Base-by-base conservation (phyloP, 2,113 vertebrate genomes). In the Geococcyx californianus region DNA sequence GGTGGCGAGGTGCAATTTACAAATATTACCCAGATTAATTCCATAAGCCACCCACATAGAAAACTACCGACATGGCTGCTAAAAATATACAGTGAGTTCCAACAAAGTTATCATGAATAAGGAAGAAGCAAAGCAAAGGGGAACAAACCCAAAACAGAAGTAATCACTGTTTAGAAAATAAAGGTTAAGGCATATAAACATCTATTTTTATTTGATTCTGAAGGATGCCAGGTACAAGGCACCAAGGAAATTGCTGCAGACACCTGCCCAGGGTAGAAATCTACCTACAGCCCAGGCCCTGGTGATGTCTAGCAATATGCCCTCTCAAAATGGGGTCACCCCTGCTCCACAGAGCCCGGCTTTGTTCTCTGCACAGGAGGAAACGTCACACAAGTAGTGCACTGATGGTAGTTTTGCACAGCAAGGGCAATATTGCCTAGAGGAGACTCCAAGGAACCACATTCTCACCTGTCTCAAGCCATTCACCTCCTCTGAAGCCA, bases 11-110 rank as follows among this genome's bases (percentile, higher is more conserved):
- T 86, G 86, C 84, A 93, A 95, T 95, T 96, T 94, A 96, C 94
- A 95, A 95, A 97, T 96, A 97, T 93, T 96, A 96, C 76, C n/a
- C 13, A 94, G 94, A 96, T 96, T 94, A 96, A 97, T 96, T 96
- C 94, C 90, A 75, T 49, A 85, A 96, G 79, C 96, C 95, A 87
- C 97, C 97, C 96, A 97, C 96, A 94, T 36, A 92, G 58, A 92
- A 93, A 95, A 92, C 88, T 92, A 95, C 73, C 23, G 1, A 92
- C 52, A 21, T 8, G 7, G 78, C 76, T 94, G 93, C 96, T 97
- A 97, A 97, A 96, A 97, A 96, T 97, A 97, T 54, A 59, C 87
- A 1, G 21, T 4, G 38, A 93, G 89, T 91, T 84, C 94, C 95
- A 95, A 96, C 85, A 55, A 96, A 96, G 86, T 97, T 96, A 96